phyloP scores from a whole-genome alignment of 1,140 invertebrate genomes.

The Calephelis virginiensis region DNA sequence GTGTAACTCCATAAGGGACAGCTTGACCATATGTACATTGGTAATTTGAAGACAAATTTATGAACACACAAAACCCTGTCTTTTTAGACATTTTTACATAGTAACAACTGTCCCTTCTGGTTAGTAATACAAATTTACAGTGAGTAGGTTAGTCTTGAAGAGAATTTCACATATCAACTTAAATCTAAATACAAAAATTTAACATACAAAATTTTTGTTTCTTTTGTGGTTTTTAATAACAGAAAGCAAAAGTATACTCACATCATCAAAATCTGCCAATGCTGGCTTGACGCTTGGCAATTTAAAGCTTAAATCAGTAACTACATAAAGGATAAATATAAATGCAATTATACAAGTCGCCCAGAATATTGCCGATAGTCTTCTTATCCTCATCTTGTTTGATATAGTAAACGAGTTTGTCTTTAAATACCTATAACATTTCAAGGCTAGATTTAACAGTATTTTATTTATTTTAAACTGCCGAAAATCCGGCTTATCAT shows the following conservation, averaged over 20 bases:
- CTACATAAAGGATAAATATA: constrained; percentile 69
- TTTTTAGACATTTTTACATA: no score
- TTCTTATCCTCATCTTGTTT: constrained; percentile 63
- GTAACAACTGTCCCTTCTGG: no score
- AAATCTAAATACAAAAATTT: no score
- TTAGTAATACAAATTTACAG: no score
- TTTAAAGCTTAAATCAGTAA: constrained; percentile 70
- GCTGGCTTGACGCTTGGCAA: constrained; percentile 66
- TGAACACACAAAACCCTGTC: no score
- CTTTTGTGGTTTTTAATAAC: neutral
- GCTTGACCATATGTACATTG: no score
- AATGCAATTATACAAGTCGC: constrained; percentile 65
- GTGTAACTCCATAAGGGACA: no score
- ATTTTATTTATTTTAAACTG: neutral
- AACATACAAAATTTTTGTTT: neutral
- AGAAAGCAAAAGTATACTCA: constrained; percentile 40
- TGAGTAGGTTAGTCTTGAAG: no score
- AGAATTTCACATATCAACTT: no score
- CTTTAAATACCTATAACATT: neutral
- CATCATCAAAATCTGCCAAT: constrained; percentile 64
- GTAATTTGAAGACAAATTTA: no score
- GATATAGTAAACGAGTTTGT: neutral
- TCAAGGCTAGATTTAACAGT: neutral
- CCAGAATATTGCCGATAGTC: constrained; percentile 70
- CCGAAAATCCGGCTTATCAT: neutral